Evolutionary conservation across 2,888 invertebrate species (phyloP).

Genomic region (Entomobrya proxima): DNA sequence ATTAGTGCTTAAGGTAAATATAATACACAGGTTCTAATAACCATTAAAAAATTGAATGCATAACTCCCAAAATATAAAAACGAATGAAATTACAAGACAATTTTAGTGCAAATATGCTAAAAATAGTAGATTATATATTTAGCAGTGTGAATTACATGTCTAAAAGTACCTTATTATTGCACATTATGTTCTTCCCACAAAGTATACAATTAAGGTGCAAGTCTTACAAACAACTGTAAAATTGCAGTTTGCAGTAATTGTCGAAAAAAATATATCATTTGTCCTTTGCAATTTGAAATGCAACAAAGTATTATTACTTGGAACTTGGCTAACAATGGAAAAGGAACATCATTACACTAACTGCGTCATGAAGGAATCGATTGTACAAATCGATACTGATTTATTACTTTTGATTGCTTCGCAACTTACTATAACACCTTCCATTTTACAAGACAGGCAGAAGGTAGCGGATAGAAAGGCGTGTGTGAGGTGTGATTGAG

Average conservation of each 20-base stretch:
- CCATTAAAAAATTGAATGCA: constrained; percentile 1
- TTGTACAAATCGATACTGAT: constrained; percentile 19
- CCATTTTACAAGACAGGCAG: background rate
- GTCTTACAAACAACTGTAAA: background rate
- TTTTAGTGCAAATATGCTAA: constrained; percentile 7
- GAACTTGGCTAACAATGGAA: constrained; percentile 18
- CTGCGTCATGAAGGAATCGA: background rate
- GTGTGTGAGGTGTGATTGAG: constrained; percentile 7
- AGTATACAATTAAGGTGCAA: background rate
- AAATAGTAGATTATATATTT: no score
- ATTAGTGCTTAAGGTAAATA: background rate
- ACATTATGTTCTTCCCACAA: constrained; percentile 5
- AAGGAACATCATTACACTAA: background rate
- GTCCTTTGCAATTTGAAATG: background rate
- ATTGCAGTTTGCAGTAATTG: background rate
- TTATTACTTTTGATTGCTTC: constrained; percentile 9
- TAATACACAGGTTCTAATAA: no score
- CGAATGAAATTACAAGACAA: background rate
- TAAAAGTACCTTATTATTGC: background rate
- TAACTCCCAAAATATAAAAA: constrained; percentile 13
- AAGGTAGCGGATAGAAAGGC: background rate
- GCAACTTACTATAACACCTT: no score
- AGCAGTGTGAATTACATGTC: background rate
- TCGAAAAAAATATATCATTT: no score
- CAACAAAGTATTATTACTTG: background rate